Evolutionary conservation across 2,113 vertebrate genomes (phyloP).

Genomic region (Acanthisitta chloris): DNA sequence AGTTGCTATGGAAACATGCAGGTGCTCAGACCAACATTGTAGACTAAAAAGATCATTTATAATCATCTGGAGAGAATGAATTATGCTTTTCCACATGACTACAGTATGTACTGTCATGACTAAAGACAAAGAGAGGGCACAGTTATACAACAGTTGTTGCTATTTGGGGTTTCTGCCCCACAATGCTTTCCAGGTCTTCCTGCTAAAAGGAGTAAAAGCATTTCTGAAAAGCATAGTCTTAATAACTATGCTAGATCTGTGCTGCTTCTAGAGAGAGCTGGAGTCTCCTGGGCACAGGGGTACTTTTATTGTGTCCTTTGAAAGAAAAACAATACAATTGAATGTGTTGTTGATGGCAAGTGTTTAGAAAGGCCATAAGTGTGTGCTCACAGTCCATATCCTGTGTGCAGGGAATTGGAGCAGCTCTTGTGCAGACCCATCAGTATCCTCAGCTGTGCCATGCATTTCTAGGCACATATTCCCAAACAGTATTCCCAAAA

Average conservation of each 20-base stretch:
- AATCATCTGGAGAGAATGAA: background rate
- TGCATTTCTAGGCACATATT: background rate
- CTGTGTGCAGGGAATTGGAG: fast-evolving
- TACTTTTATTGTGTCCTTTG: background rate
- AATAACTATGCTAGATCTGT: background rate
- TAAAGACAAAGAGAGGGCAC: background rate
- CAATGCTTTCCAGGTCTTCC: background rate
- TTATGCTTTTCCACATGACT: background rate
- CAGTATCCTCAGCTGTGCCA: background rate
- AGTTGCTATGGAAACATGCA: conserved; percentile 20
- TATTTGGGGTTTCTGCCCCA: background rate
- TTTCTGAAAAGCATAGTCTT: background rate
- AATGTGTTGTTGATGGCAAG: background rate
- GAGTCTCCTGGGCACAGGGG: background rate
- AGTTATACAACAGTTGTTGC: background rate
- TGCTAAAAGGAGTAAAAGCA: background rate
- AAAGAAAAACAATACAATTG: background rate
- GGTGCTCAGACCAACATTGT: background rate
- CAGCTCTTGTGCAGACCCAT: background rate
- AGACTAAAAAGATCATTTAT: background rate
- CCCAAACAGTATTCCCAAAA: too few relatives aligned
- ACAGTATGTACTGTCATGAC: background rate
- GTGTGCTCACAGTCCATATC: background rate
- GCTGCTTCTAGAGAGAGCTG: background rate
- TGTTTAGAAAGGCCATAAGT: background rate